These are phyloP conservation scores for Stegodyphus mimosarum DNA, from an alignment of 1,140 invertebrate species.

Conservation along the genomic window DNA sequence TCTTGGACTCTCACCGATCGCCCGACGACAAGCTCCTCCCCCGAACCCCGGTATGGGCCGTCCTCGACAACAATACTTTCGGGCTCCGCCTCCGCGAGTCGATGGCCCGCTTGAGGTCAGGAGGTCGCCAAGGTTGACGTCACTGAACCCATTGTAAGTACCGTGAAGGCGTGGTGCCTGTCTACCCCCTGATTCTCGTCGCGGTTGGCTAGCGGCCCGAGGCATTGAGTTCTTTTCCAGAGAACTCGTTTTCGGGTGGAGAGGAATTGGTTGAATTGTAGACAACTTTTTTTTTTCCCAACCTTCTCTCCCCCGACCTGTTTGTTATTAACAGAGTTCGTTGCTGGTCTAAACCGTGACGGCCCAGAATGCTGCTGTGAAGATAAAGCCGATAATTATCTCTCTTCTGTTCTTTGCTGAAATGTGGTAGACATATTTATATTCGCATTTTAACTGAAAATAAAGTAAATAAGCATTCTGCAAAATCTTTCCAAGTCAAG, in stretches of 20 bases:
- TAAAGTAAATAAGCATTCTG: too few species aligned
- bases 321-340: too few species aligned
- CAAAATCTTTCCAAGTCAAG: too few species aligned
- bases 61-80: conserved; percentile 12
- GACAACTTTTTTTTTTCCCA: neutral
- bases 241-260: conserved; percentile 17
- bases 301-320: too few species aligned
- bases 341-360: too few species aligned
- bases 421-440: too few species aligned
- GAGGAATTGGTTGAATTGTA: neutral
- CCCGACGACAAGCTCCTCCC: conserved; percentile 24
- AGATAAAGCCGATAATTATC: too few species aligned
- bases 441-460: too few species aligned
- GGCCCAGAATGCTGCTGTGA: too few species aligned
- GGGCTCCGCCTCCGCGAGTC: conserved; percentile 20
- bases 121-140: conserved; percentile 34
- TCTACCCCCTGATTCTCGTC: neutral
- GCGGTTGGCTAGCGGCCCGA: conserved; percentile 17
- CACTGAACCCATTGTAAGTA: neutral
- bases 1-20: too few species aligned
- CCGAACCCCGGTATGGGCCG: neutral
- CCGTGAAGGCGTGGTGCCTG: conserved; percentile 5
- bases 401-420: too few species aligned
- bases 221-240: neutral
- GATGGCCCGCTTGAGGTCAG: conserved; percentile 27